Conservation (phyloP, 2,888 invertebrate species). For the Drosophila suboccidentalis region DNA sequence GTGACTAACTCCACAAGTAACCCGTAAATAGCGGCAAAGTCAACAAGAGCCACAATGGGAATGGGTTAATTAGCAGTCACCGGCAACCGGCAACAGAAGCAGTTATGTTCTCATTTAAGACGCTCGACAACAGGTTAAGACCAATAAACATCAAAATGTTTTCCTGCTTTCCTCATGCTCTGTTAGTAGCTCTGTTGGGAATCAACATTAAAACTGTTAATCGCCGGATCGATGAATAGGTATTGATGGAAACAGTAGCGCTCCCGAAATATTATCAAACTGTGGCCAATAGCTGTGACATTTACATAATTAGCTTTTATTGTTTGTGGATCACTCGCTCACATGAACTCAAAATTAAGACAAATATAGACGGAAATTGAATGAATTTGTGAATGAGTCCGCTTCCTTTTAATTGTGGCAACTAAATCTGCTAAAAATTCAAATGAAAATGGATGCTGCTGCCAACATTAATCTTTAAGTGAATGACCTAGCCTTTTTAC, state of each 20-base stretch:
- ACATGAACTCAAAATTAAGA: slow-evolving; percentile 14
- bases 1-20: slow-evolving; percentile 60
- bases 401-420: neutral
- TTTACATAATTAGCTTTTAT: slow-evolving; percentile 83
- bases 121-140: slow-evolving; percentile 71
- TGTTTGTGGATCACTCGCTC: slow-evolving; percentile 48
- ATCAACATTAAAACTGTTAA: slow-evolving; percentile 60
- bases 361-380: slow-evolving; percentile 24
- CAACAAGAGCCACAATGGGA: slow-evolving; percentile 38
- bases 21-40: slow-evolving; percentile 69
- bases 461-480: slow-evolving; percentile 9
- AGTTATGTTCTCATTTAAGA: slow-evolving; percentile 83
- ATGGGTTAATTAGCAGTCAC: slow-evolving; percentile 59
- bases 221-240: slow-evolving; percentile 35
- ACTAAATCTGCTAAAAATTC: slow-evolving; percentile 11
- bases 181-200: slow-evolving; percentile 10
- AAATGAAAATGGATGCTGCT: neutral
- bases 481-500: slow-evolving; percentile 30
- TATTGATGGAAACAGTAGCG: slow-evolving; percentile 54
- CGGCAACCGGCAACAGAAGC: slow-evolving; percentile 62
- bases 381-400: slow-evolving; percentile 20
- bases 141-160: slow-evolving; percentile 81
- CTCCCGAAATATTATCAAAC: slow-evolving; percentile 28
- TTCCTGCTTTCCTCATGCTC: slow-evolving; percentile 47
- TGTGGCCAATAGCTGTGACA: slow-evolving; percentile 48